Evolutionary conservation across 2,888 invertebrate genomes (phyloP), one percentile per base, ranked within the genome.

Genomic region (Cheilosia soror): DNA sequence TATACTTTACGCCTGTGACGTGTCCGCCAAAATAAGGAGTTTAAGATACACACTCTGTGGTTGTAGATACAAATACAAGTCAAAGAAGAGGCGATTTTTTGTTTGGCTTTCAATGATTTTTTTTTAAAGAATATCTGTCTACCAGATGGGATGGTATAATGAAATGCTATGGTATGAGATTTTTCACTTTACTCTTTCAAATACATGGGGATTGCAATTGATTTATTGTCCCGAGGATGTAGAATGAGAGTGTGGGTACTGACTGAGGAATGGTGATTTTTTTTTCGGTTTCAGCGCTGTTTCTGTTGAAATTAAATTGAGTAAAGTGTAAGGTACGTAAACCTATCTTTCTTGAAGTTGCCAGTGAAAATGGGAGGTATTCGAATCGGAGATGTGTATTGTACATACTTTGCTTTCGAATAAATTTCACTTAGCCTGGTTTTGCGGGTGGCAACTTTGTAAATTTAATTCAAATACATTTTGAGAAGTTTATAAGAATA

Each of bases 181-280:
- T 84, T 73, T 80, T 63, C 71, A 80, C 80, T 78, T 63, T 58
- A 66, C 49, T 57, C 29, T 78, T 69, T 66, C 69, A 65, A 65
- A 49, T 44, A 71, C 57, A 72, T 27, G 71, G 76, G 71, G 76
- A 80, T 85, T 85, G 84, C 84, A 80, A 85, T 85, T 85, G 84
- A 85, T 85, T 85, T 85, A 85, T 85, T 85, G 84, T 85, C 84
- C 80, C 72, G 71, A 72, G 84, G 80, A 80, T 78, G 60, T 84
- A 42, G 44, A 58, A 44, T 63, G 69, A 55, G 72, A 78, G 72
- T 33, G 53, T n/a, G 37, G 60, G 40, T 11, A 47, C n/a, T 65
- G 62, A 68, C 55, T 69, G 63, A 83, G 55, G 72, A 78, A 72
- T 78, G 79, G 65, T 53, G 65, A 69, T 84, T 77, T 69, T 51